Percentiles rank a stretch among this genome's conserved stretches.
Evolutionary conservation across 2,113 vertebrate species (phyloP).

Genomic region (Pelusios castaneus): DNA sequence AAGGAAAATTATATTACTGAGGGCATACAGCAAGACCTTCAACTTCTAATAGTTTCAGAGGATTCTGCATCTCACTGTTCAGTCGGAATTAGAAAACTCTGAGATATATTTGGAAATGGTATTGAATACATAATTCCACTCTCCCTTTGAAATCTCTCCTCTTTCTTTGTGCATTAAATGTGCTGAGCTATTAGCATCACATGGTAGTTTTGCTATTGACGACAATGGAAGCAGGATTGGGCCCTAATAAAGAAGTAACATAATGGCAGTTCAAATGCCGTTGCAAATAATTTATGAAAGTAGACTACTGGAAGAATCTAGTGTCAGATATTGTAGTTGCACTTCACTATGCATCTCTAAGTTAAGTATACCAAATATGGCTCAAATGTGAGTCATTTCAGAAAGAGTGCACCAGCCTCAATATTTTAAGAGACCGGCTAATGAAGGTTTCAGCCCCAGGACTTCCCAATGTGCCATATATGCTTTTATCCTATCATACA

Average conservation of each 20-base stretch:
- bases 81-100: background rate
- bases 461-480: background rate
- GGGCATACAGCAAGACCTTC: background rate
- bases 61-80: background rate
- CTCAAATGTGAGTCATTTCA: background rate
- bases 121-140: background rate
- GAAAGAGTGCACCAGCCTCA: background rate
- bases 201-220: background rate
- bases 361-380: background rate
- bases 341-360: background rate
- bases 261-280: background rate
- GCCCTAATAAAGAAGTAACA: conserved; percentile 1
- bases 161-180: background rate
- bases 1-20: background rate
- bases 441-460: background rate
- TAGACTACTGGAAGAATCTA: background rate
- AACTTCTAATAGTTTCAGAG: background rate
- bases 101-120: background rate
- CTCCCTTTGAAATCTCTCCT: background rate
- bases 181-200: background rate
- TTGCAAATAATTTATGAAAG: background rate
- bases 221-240: background rate
- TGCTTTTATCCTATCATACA: background rate
- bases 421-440: background rate
- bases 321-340: background rate